Conservation (phyloP, 2,888 invertebrate genomes). For the Xestia rhomboidea region DNA sequence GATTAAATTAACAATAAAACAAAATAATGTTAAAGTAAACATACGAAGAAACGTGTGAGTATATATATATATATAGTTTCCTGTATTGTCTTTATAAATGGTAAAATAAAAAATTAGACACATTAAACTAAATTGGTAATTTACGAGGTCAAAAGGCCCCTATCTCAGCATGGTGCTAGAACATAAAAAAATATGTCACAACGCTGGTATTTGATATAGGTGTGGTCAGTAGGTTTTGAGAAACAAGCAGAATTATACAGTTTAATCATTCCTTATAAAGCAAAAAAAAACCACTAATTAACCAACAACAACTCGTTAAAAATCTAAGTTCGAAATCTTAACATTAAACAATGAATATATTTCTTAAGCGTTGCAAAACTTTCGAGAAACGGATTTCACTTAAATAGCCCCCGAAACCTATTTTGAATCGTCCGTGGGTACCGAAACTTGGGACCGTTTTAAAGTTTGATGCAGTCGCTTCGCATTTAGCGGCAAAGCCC, state of each 20-base stretch:
- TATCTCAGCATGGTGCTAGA: too few relatives aligned
- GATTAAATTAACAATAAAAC: too few relatives aligned
- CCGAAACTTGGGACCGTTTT: slow-evolving; percentile 74
- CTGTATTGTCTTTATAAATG: too few relatives aligned
- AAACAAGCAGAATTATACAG: not conserved
- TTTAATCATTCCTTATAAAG: not conserved
- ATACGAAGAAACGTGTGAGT: too few relatives aligned
- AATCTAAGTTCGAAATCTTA: slow-evolving; percentile 41
- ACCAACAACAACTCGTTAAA: slow-evolving; percentile 4
- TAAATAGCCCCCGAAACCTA: slow-evolving; percentile 67
- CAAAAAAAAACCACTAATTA: not conserved
- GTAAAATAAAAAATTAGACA: too few relatives aligned
- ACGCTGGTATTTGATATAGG: too few relatives aligned
- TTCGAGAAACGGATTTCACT: slow-evolving; percentile 67
- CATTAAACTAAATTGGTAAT: too few relatives aligned
- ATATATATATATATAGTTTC: too few relatives aligned
- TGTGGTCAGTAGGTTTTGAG: not conserved
- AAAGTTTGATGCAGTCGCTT: slow-evolving; percentile 78
- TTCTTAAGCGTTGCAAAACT: slow-evolving; percentile 63
- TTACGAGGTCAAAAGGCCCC: too few relatives aligned
- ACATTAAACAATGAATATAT: slow-evolving; percentile 58
- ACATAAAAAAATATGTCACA: too few relatives aligned
- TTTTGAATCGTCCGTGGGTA: slow-evolving; percentile 59
- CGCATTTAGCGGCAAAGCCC: slow-evolving; percentile 71
- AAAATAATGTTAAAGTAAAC: too few relatives aligned